These are phyloP conservation scores for Drosophila ochracea DNA, from an alignment of 2,888 invertebrate genomes.

Conservation along the genomic window DNA sequence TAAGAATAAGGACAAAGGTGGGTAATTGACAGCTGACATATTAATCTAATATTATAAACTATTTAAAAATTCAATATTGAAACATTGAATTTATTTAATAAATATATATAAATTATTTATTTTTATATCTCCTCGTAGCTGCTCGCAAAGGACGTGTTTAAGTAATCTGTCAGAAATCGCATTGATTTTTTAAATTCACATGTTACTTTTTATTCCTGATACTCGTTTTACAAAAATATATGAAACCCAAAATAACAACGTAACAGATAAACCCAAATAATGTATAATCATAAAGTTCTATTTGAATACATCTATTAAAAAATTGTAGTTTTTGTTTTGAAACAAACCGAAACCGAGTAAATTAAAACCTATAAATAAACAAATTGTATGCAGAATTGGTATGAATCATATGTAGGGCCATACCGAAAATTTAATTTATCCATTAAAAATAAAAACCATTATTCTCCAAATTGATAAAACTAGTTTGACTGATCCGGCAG, in stretches of 20 bases:
- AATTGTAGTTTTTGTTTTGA: slow-evolving; percentile 74
- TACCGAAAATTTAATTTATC: slow-evolving; percentile 33
- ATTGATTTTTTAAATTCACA: slow-evolving; percentile 69
- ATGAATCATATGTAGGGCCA: slow-evolving; percentile 33
- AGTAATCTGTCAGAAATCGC: slow-evolving; percentile 53
- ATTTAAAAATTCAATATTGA: not conserved
- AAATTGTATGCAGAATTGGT: slow-evolving; percentile 43
- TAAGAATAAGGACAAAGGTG: slow-evolving; percentile 86
- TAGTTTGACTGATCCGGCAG: slow-evolving; percentile 42
- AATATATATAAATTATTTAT: slow-evolving; percentile 1
- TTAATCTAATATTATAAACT: not conserved
- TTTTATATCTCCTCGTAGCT: slow-evolving; percentile 60
- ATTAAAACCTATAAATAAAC: slow-evolving; percentile 43
- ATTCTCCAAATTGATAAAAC: slow-evolving; percentile 24
- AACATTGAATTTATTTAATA: not conserved
- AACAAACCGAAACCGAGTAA: slow-evolving; percentile 37
- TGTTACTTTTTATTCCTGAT: slow-evolving; percentile 71
- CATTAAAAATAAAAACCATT: slow-evolving; percentile 12
- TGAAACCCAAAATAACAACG: slow-evolving; percentile 44
- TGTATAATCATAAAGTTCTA: slow-evolving; percentile 65
- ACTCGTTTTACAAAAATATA: slow-evolving; percentile 55
- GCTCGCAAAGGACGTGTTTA: slow-evolving; percentile 85
- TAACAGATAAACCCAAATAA: slow-evolving; percentile 57
- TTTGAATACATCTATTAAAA: slow-evolving; percentile 54
- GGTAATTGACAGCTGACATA: slow-evolving; percentile 84